These are phyloP conservation scores for Chionomys nivalis DNA, from an alignment of 2,113 vertebrate species.

Conservation along the genomic window DNA sequence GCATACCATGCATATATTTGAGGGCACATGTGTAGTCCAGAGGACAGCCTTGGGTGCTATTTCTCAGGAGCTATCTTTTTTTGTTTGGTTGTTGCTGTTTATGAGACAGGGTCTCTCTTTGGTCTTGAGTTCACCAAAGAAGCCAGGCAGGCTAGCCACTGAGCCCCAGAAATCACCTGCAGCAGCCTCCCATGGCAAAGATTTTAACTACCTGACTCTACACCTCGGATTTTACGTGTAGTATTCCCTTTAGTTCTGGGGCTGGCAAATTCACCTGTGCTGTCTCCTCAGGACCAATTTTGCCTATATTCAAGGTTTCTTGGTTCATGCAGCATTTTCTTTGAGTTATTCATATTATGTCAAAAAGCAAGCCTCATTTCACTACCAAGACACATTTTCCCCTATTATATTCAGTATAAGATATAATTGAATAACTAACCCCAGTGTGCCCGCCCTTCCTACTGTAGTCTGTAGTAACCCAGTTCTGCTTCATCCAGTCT, in stretches of 20 bases:
- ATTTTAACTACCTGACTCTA: not conserved
- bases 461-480: not conserved
- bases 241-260: not conserved
- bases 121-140: not conserved
- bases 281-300: not conserved
- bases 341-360: slow-evolving; percentile 40
- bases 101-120: not conserved
- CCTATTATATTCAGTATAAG: not conserved
- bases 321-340: slow-evolving; percentile 17
- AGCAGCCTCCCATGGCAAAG: not conserved
- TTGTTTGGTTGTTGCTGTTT: no score
- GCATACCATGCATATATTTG: not conserved
- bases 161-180: not conserved
- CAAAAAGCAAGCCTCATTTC: not conserved
- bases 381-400: not conserved
- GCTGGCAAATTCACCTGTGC: not conserved
- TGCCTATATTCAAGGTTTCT: not conserved
- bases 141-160: not conserved
- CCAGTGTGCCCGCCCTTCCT: not conserved
- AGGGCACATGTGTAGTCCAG: not conserved
- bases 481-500: not conserved
- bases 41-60: not conserved
- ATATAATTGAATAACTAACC: not conserved
- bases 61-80: no score
- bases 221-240: no score